phyloP scores from a whole-genome alignment of 2,113 vertebrate genomes.

The Pavo muticus region DNA sequence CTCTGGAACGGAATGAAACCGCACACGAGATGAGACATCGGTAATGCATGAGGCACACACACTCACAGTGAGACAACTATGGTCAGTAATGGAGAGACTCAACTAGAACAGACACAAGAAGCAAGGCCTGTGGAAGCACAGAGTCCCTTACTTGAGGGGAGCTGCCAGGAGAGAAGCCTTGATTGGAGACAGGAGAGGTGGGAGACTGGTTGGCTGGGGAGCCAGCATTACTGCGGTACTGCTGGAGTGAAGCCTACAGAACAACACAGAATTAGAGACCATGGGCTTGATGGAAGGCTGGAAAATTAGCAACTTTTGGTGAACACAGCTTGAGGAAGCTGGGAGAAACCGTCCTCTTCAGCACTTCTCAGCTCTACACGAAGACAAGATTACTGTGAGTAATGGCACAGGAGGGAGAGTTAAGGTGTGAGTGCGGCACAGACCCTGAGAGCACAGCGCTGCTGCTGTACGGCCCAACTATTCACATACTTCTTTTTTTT shows the following conservation, averaged over 20 bases:
- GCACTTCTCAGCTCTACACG: neutral
- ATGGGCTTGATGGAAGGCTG: slow-evolving; percentile 46
- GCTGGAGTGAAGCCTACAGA: slow-evolving; percentile 92
- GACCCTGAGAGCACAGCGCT: neutral
- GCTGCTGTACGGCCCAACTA: neutral
- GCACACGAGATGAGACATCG: slow-evolving; percentile 51
- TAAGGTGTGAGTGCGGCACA: rapidly evolving
- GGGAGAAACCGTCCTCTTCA: slow-evolving; percentile 17
- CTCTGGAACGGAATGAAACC: neutral
- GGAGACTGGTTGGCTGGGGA: slow-evolving; percentile 99
- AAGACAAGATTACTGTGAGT: neutral
- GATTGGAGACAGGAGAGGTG: slow-evolving; percentile 99
- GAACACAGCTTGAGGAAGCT: neutral
- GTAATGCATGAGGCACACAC: slow-evolving; percentile 72
- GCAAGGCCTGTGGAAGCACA: slow-evolving; percentile 75
- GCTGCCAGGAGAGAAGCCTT: slow-evolving; percentile 99
- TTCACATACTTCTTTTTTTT: neutral
- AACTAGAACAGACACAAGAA: slow-evolving; percentile 54
- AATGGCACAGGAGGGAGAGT: neutral
- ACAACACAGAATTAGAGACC: slow-evolving; percentile 81
- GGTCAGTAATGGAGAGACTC: slow-evolving; percentile 47
- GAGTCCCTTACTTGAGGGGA: slow-evolving; percentile 97
- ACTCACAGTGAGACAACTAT: slow-evolving; percentile 37
- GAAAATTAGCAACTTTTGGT: neutral
- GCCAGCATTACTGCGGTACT: slow-evolving; percentile 97